These are phyloP conservation scores for Mormyrus iriodes DNA, from an alignment of 2,113 vertebrate species.

Conservation along the genomic window DNA sequence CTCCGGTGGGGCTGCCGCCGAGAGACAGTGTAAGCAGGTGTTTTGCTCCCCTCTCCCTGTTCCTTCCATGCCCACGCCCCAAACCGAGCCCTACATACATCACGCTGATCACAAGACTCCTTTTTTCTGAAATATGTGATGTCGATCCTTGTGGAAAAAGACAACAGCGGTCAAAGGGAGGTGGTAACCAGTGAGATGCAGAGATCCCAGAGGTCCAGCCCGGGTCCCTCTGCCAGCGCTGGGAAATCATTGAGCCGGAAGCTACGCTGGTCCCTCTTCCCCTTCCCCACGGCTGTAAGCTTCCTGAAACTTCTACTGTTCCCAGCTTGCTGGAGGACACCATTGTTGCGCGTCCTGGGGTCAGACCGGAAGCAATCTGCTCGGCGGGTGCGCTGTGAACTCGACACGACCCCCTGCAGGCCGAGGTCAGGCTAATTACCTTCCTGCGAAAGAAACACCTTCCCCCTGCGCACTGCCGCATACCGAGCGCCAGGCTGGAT, in stretches of 20 bases:
- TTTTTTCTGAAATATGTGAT: neutral
- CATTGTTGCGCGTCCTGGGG: neutral
- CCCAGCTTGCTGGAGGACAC: neutral
- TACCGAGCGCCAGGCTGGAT: neutral
- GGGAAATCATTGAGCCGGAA: neutral
- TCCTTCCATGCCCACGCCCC: neutral
- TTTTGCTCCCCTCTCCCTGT: neutral
- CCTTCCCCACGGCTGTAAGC: neutral
- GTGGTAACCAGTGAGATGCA: neutral
- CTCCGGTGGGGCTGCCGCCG: neutral
- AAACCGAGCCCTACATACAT: neutral
- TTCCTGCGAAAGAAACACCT: conserved; percentile 37
- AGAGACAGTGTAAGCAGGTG: neutral
- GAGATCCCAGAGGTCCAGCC: neutral
- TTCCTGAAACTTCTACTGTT: neutral
- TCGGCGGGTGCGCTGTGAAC: neutral
- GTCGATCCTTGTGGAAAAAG: neutral
- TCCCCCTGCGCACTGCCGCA: no score
- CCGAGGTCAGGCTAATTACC: conserved; percentile 39
- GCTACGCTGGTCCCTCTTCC: neutral
- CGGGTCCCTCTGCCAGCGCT: neutral
- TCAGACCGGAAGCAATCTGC: neutral
- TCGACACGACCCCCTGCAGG: conserved; percentile 22
- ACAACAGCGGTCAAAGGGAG: neutral
- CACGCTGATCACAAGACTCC: neutral